These are phyloP conservation scores for Petrolisthes manimaculis DNA, from an alignment of 2,888 invertebrate genomes.

Conservation along the genomic window DNA sequence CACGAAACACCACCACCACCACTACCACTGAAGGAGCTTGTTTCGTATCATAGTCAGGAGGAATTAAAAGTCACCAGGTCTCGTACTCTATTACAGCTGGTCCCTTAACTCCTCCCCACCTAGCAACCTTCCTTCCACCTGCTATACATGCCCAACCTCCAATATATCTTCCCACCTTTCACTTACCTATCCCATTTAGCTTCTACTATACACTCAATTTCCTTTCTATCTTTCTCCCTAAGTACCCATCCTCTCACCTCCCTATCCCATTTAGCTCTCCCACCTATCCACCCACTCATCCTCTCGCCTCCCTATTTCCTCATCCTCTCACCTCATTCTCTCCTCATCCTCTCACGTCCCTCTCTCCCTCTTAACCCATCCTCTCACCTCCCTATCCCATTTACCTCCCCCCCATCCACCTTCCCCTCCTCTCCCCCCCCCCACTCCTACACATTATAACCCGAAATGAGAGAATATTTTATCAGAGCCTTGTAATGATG, in stretches of 20 bases:
- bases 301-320: background rate
- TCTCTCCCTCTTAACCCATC: background rate
- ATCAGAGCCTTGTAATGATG: conserved; percentile 42
- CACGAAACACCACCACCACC: no score
- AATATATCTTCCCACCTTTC: background rate
- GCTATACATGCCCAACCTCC: background rate
- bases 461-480: conserved; percentile 23
- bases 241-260: background rate
- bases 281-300: background rate
- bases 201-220: background rate
- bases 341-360: background rate
- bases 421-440: conserved; percentile 10
- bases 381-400: background rate
- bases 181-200: background rate
- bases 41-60: no score
- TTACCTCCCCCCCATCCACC: background rate
- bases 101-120: background rate
- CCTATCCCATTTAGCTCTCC: background rate
- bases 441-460: conserved; percentile 6
- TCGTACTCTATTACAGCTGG: background rate
- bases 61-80: no score
- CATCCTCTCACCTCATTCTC: background rate
- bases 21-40: no score
- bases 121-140: background rate
- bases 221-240: background rate